These are phyloP conservation scores for Antennarius maculatus DNA, from an alignment of 2,797 vertebrate genomes.

Conservation along the genomic window DNA sequence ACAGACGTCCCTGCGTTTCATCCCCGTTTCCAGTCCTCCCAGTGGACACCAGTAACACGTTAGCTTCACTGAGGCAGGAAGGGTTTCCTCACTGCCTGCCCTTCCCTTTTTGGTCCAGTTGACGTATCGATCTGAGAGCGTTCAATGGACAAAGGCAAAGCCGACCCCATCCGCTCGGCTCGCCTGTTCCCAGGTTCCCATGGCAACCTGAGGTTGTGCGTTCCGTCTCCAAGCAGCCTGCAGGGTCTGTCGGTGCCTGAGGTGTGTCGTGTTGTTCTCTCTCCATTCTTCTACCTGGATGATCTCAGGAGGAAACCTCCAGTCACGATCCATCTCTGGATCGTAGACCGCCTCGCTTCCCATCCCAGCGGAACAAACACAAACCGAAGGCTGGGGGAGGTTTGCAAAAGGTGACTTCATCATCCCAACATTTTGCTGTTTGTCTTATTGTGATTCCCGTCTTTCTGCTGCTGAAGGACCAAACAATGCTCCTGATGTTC, in stretches of 20 bases:
- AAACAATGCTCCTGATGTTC: slow-evolving; percentile 61
- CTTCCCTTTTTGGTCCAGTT: slow-evolving; percentile 37
- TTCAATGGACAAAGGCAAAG: slow-evolving; percentile 41
- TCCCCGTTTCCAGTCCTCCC: background rate
- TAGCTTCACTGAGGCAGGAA: slow-evolving; percentile 22
- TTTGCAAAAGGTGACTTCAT: slow-evolving; percentile 49
- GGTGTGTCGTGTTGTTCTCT: slow-evolving; percentile 33
- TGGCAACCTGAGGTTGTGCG: slow-evolving; percentile 58
- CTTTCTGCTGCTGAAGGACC: slow-evolving; percentile 62
- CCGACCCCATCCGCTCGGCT: slow-evolving; percentile 47
- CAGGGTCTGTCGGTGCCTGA: slow-evolving; percentile 57
- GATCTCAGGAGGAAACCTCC: slow-evolving; percentile 11
- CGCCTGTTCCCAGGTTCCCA: slow-evolving; percentile 57
- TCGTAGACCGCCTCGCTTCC: slow-evolving; percentile 13
- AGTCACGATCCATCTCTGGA: slow-evolving; percentile 39
- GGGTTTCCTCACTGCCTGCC: slow-evolving; percentile 45
- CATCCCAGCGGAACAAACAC: slow-evolving; percentile 22
- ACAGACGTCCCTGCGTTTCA: background rate
- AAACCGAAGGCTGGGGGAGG: background rate
- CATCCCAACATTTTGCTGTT: slow-evolving; percentile 36
- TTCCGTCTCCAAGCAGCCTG: slow-evolving; percentile 59
- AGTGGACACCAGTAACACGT: slow-evolving; percentile 5
- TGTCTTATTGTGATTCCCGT: slow-evolving; percentile 41
- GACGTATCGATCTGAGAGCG: slow-evolving; percentile 54
- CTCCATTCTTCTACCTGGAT: slow-evolving; percentile 1